phyloP scores from a whole-genome alignment of 2,113 vertebrate species.

The Chaetorhynchus papuensis region DNA sequence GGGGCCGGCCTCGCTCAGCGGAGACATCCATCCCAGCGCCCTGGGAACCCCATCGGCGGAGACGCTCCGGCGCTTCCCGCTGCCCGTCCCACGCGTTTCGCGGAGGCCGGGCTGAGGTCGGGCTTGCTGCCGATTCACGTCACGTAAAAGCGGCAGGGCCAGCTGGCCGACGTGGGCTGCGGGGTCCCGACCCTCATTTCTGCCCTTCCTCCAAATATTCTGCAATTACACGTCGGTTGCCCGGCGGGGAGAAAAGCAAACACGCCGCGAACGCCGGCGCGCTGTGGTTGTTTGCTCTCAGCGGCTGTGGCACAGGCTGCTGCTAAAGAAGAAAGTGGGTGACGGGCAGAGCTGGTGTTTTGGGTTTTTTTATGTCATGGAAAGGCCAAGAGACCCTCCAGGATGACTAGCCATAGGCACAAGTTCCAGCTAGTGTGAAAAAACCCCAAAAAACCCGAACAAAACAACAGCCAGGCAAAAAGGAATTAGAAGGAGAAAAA shows the following conservation, averaged over 20 bases:
- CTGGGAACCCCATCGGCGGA: background rate
- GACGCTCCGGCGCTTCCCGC: accelerated
- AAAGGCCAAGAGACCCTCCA: background rate
- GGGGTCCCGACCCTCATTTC: constrained; percentile 34
- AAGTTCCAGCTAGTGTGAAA: background rate
- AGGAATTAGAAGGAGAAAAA: background rate
- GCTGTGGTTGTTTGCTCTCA: background rate
- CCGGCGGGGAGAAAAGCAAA: background rate
- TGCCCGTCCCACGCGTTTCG: background rate
- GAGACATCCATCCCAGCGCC: background rate
- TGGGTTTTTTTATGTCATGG: background rate
- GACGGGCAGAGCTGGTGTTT: background rate
- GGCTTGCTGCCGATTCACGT: background rate
- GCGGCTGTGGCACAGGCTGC: background rate
- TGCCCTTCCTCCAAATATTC: constrained; percentile 16
- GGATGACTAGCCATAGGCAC: background rate
- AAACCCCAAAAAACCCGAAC: background rate
- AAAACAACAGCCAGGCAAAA: background rate
- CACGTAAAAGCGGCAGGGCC: background rate
- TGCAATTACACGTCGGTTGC: background rate
- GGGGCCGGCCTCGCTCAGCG: background rate
- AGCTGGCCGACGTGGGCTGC: background rate
- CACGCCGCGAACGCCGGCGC: accelerated
- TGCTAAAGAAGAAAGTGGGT: background rate
- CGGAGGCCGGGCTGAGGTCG: background rate